These are phyloP conservation scores for Orgyia antiqua DNA, from an alignment of 2,888 invertebrate species.

Conservation along the genomic window DNA sequence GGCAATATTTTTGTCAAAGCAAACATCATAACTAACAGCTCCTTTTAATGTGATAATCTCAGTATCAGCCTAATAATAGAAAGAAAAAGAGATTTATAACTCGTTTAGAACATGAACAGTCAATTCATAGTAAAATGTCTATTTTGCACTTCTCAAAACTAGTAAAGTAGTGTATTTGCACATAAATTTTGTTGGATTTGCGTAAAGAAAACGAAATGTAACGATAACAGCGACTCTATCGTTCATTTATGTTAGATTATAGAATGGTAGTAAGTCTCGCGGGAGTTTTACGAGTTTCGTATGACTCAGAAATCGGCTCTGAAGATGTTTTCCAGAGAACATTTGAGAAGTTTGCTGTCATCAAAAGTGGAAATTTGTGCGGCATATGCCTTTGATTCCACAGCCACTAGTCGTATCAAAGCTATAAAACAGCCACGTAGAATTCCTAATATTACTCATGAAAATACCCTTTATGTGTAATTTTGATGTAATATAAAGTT, in stretches of 20 bases:
- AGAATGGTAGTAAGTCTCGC: conserved; percentile 45
- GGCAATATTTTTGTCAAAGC: no score
- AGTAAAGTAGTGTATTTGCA: conserved; percentile 53
- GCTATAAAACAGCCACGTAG: conserved; percentile 16
- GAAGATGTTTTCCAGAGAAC: conserved; percentile 56
- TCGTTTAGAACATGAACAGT: no score
- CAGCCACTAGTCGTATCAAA: conserved; percentile 18
- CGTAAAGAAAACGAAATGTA: conserved; percentile 60
- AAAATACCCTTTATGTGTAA: conserved; percentile 7
- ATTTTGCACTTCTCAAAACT: conserved; percentile 47
- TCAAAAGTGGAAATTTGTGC: conserved; percentile 50
- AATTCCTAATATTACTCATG: conserved; percentile 12
- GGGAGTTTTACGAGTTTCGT: conserved; percentile 66
- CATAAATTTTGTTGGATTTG: conserved; percentile 53
- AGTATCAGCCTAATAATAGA: no score
- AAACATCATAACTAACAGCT: no score
- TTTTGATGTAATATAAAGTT: conserved; percentile 10
- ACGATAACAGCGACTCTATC: conserved; percentile 55
- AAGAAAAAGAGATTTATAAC: no score
- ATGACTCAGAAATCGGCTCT: conserved; percentile 56
- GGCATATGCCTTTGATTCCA: conserved; percentile 30
- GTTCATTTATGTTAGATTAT: conserved; percentile 59
- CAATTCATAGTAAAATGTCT: conserved; percentile 38
- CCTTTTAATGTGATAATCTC: no score
- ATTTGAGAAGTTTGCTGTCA: conserved; percentile 62